Evolutionary conservation across 2,797 vertebrate species (phyloP), one percentile per base, ranked within the genome.

Genomic region (Pipistrellus pygmaeus): DNA sequence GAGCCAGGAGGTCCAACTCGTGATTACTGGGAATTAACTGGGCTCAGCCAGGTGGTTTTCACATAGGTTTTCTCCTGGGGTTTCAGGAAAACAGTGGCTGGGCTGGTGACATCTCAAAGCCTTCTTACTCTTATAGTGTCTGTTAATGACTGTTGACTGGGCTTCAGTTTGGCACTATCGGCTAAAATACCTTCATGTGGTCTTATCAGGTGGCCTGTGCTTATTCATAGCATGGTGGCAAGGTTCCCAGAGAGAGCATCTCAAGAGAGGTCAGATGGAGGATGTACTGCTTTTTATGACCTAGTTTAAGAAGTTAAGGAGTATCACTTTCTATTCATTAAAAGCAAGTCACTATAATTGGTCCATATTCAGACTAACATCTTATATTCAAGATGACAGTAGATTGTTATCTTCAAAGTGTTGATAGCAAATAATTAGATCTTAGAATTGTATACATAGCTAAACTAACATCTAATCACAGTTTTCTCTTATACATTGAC

Each of bases 401-500:
- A 55, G 18, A 69, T 73, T 32, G 83, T 38, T 72, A 68, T 30
- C 55, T 69, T 91, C 38, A 25, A 77, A 91, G 23, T 30, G 14
- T 21, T 90, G 21, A 23, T 21, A 30, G 21, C 14, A 88, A 75
- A 57, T 51, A 95, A 57, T 35, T 72, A 88, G 80, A 92, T 57
- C n/a, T 57, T 85, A 81, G 62, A 69, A 73, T 27, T 51, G 32
- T 32, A 46, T 51, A 77, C n/a, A 69, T 48, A 84, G 18, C n/a
- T 84, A 48, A 90, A 51, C n/a, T 76, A 72, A 85, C 38, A 85
- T 6, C 15, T 27, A n/a, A 46, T 73, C 23, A 46, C 25, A 69
- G 44, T 72, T 95, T 92, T 80, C 76, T 93, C 80, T 92, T n/a
- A 75, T 57, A 93, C 88, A 76, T 5, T 69, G 23, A 64, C 62